Conservation (phyloP, 2,888 invertebrate species). For the Diaprepes abbreviatus region DNA sequence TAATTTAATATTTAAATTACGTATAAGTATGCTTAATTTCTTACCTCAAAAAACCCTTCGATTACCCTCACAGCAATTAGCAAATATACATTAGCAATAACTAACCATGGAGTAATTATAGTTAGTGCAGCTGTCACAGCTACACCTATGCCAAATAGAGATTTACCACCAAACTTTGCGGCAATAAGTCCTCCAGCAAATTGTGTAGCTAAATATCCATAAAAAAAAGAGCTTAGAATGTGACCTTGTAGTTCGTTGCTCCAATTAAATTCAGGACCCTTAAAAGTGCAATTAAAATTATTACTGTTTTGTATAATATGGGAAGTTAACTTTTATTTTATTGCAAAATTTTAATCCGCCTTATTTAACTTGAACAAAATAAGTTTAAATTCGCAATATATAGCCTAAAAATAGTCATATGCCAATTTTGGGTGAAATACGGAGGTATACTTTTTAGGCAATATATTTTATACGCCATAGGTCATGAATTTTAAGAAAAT, state of each 20-base stretch:
- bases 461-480: too few species aligned
- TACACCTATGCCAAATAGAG: conserved; percentile 84
- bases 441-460: too few species aligned
- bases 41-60: conserved; percentile 60
- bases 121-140: conserved; percentile 84
- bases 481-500: too few species aligned
- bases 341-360: too few species aligned
- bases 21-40: not conserved
- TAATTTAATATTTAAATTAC: too few species aligned
- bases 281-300: too few species aligned
- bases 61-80: conserved; percentile 76
- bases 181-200: conserved; percentile 88
- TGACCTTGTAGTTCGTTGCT: conserved; percentile 81
- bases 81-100: conserved; percentile 77
- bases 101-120: conserved; percentile 82
- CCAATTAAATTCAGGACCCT: conserved; percentile 78
- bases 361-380: too few species aligned
- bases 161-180: conserved; percentile 86
- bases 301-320: too few species aligned
- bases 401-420: too few species aligned
- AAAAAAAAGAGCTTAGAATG: conserved; percentile 89
- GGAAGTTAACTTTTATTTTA: too few species aligned
- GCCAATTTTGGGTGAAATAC: too few species aligned
- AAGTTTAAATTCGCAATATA: too few species aligned
- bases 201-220: conserved; percentile 89